Evolutionary conservation across 2,113 vertebrate genomes (phyloP), one percentile per base, ranked within the genome.

Genomic region (Zonotrichia leucophrys): DNA sequence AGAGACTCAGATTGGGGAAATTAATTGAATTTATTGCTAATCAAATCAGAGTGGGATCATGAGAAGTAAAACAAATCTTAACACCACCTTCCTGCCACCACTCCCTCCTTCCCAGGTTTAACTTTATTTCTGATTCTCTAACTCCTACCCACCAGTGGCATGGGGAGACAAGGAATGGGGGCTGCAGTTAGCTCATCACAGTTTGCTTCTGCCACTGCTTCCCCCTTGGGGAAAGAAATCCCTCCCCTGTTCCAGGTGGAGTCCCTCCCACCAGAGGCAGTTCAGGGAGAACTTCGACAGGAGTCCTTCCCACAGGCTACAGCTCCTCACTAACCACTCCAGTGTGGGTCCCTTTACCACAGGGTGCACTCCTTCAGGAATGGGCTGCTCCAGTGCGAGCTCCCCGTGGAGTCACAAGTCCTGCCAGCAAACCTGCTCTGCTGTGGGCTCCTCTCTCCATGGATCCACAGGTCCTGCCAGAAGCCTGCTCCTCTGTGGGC

Each of bases 381-480:
- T 5, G 12, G 42, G 1, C 10, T 66, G 18, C 19, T 49, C 42
- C 60, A 56, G 15, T 13, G 19, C 24, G 59, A 27, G 23, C 10
- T 4, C 23, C 17, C 33, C 31, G 27, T 0, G 0, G 49, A 21
- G 1, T 25, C 39, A 39, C 49, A 39, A 25, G n/a, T n/a, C 49
- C 59, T 66, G 59, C 28, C 59, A 28, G 69, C 22, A 74, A 84
- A 56, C 5, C 50, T 8, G 69, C 49, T 47, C 59, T 15, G 3
- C n/a, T 0, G 1, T 64, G 59, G 69, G 41, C 15, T 56, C 28
- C n/a, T 84, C 50, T 47, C 41, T 74, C n/a, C 31, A 19, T 4
- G 22, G 9, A 17, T 31, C 60, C 14, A 23, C 24, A 33, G 35
- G 59, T 33, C 59, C 59, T 66, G 42, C 59, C 35, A 58, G 50